Percentiles rank a stretch among this genome's conserved stretches.
These are phyloP conservation scores for Catostomus latipinnis DNA, from an alignment of 2,797 vertebrate species.

Conservation along the genomic window DNA sequence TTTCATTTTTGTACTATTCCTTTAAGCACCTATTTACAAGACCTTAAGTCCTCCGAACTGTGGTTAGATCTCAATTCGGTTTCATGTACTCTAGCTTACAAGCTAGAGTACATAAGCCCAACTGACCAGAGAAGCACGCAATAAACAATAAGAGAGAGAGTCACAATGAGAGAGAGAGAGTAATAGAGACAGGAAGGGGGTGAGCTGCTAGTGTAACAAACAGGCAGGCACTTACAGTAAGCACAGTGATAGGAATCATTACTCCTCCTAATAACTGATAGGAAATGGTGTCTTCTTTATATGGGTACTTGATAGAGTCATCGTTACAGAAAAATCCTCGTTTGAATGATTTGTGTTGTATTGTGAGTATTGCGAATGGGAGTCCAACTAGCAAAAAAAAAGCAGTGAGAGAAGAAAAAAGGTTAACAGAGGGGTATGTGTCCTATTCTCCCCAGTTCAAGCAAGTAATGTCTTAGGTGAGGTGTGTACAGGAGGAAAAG, in stretches of 20 bases:
- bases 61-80: conserved; percentile 35
- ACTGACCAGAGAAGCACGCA: conserved; percentile 5
- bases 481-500: conserved; percentile 17
- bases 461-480: conserved; percentile 1
- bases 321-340: conserved; percentile 98
- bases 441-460: background rate
- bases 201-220: conserved; percentile 58
- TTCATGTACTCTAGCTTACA: conserved; percentile 1
- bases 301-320: conserved; percentile 94
- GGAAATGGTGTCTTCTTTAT: conserved; percentile 98
- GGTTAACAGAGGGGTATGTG: conserved; percentile 42
- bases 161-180: conserved; percentile 10
- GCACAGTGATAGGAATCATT: conserved; percentile 89
- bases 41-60: background rate
- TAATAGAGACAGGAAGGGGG: conserved; percentile 6
- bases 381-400: conserved; percentile 88
- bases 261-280: conserved; percentile 95
- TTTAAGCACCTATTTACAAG: background rate
- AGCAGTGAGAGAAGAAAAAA: conserved; percentile 77
- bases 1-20: background rate
- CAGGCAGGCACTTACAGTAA: conserved; percentile 90
- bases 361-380: conserved; percentile 94
- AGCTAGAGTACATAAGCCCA: background rate
- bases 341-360: conserved; percentile 86
- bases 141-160: background rate